A percentile compares a stretch with the other conserved stretches of the same genome.
Conservation (phyloP, 2,888 invertebrate genomes). For the Limnephilus lunatus region DNA sequence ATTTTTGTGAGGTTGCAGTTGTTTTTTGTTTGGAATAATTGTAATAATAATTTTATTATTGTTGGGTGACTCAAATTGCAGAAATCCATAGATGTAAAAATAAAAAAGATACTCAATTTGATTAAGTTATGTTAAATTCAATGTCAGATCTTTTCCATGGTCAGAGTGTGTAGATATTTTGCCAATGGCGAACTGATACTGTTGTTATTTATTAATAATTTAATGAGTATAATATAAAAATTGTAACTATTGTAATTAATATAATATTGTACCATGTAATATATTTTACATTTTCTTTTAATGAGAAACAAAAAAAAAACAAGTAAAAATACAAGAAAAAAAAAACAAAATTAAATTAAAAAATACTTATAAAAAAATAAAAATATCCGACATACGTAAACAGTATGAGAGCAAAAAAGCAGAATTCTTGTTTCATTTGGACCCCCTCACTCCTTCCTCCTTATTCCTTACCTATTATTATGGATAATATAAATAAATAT, state of each 20-base stretch:
- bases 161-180: constrained; percentile 48
- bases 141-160: constrained; percentile 41
- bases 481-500: too few species aligned
- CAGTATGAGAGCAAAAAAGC: constrained; percentile 75
- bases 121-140: constrained; percentile 5
- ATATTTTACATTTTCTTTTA: constrained; percentile 55
- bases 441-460: background rate
- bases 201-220: constrained; percentile 52
- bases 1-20: constrained; percentile 19
- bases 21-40: background rate
- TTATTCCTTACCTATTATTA: background rate
- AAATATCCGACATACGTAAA: constrained; percentile 75
- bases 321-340: constrained; percentile 72
- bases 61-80: background rate
- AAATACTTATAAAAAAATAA: constrained; percentile 70
- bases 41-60: background rate
- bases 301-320: constrained; percentile 46
- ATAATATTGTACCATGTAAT: constrained; percentile 46
- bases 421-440: constrained; percentile 73
- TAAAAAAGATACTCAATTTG: constrained; percentile 1
- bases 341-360: constrained; percentile 73
- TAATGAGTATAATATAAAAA: constrained; percentile 45
- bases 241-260: constrained; percentile 50
- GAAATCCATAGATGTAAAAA: constrained; percentile 14
- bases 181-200: constrained; percentile 55